Conservation (phyloP, 37 sponge, comb jelly and placozoan genomes). For the Tethya wilhelma region DNA sequence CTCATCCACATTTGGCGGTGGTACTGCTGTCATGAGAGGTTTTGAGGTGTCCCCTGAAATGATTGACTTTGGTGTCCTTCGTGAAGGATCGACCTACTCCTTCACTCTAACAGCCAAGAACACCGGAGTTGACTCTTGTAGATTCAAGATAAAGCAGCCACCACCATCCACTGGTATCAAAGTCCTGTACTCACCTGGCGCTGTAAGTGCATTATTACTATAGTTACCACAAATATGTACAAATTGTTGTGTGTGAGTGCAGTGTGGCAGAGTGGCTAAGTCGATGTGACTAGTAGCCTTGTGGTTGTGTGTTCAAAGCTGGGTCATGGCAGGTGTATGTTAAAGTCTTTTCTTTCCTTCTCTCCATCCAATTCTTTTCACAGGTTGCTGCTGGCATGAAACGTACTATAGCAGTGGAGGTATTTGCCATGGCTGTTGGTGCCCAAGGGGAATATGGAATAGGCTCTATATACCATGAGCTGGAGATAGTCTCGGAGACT, state of each 20-base stretch:
- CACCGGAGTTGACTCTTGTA: slow-evolving; percentile 77
- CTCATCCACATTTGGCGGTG: slow-evolving; percentile 37
- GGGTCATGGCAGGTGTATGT: too few relatives aligned
- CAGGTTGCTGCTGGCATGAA: slow-evolving; percentile 96
- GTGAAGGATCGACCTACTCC: slow-evolving; percentile 80
- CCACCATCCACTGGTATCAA: slow-evolving; percentile 87
- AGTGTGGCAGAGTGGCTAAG: neutral
- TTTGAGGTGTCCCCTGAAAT: slow-evolving; percentile 72
- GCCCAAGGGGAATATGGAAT: slow-evolving; percentile 55
- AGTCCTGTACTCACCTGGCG: slow-evolving; percentile 75
- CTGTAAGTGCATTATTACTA: slow-evolving; percentile 48
- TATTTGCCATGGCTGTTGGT: slow-evolving; percentile 89
- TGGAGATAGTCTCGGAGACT: slow-evolving; percentile 84
- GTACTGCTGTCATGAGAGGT: slow-evolving; percentile 53
- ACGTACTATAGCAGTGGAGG: slow-evolving; percentile 67
- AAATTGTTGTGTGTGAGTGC: neutral
- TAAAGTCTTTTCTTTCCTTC: too few relatives aligned
- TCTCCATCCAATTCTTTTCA: too few relatives aligned
- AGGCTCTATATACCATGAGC: slow-evolving; percentile 56
- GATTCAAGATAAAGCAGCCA: slow-evolving; percentile 89
- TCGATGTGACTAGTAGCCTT: too few relatives aligned
- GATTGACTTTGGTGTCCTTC: slow-evolving; percentile 86
- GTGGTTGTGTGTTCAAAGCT: too few relatives aligned
- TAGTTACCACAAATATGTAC: neutral
- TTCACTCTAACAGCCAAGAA: slow-evolving; percentile 70